Evolutionary conservation across 2,797 vertebrate genomes (phyloP), one percentile per base, ranked within the genome.

Genomic region (Cetoscarus ocellatus): DNA sequence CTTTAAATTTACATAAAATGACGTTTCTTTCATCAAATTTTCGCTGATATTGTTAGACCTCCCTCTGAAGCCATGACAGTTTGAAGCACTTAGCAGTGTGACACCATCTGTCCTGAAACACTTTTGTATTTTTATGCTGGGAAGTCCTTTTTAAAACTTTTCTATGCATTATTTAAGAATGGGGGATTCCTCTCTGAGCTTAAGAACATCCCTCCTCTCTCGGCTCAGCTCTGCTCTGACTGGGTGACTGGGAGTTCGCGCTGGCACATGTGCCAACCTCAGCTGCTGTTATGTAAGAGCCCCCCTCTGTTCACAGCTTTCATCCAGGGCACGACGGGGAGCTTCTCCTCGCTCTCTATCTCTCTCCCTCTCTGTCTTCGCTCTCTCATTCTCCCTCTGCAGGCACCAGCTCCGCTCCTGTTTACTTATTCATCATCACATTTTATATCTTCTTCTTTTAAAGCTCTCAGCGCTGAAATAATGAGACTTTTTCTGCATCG

Each of bases 261-360:
- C 48, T 5, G 54, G 52, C 75, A 73, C 82, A 75, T 70, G 75
- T 67, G 67, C 55, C 4, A 74, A 49, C 63, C 70, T 62, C 79
- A 82, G 88, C 80, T 83, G 79, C 76, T 38, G 69, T 91, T 90
- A 90, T 53, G 75, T 11, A 93, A 91, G 54, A 13, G 48, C 1
- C 54, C 40, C 5, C 40, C 45, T 5, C 18, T 50, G 10, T 55
- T 60, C n/a, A 8, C 59, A 65, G 70, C 77, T 58, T 76, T 53
- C 69, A 77, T 85, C 69, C 58, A 61, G 73, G 64, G 18, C 74
- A 59, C 55, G 19, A 64, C 12, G 67, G 70, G 71, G 77, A 64
- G 77, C 61, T 61, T 69, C 59, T 64, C 70, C 70, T 34, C 67
- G 27, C 27, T 27, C 27, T 27, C 27, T 27, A 27, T 27, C 44